phyloP scores from a whole-genome alignment of 2,113 vertebrate species.

The Poecile atricapillus region DNA sequence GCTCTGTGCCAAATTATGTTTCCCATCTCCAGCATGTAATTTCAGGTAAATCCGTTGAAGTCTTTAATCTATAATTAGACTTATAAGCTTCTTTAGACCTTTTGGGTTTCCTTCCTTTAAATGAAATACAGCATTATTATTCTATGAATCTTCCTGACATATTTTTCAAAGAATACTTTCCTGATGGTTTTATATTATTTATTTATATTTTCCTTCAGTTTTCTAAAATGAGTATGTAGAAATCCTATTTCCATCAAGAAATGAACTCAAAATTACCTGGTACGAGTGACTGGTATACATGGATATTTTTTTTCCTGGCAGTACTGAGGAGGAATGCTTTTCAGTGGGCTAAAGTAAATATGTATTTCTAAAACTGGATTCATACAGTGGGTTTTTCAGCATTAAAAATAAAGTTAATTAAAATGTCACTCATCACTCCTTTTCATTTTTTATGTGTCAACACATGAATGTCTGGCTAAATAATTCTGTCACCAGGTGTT shows the following conservation, averaged over 20 bases:
- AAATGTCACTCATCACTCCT: background rate
- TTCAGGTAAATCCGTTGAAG: background rate
- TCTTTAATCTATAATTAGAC: slow-evolving; percentile 28
- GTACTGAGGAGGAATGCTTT: background rate
- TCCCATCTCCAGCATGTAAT: background rate
- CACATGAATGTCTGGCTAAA: background rate
- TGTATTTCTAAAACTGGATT: background rate
- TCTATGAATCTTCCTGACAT: background rate
- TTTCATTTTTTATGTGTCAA: background rate
- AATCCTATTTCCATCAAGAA: background rate
- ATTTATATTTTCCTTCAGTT: background rate
- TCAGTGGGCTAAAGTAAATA: background rate
- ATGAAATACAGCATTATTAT: background rate
- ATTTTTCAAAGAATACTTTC: background rate
- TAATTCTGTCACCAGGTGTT: background rate
- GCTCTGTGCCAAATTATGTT: background rate
- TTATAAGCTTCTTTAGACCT: background rate
- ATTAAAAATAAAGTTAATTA: background rate
- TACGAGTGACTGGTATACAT: background rate
- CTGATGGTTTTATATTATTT: background rate
- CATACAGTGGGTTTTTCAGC: background rate
- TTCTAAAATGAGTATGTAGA: background rate
- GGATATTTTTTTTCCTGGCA: background rate
- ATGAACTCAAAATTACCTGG: background rate
- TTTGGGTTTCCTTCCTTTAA: background rate